Base-by-base conservation (phyloP, 2,113 vertebrate species). In the Tupaia chinensis region DNA sequence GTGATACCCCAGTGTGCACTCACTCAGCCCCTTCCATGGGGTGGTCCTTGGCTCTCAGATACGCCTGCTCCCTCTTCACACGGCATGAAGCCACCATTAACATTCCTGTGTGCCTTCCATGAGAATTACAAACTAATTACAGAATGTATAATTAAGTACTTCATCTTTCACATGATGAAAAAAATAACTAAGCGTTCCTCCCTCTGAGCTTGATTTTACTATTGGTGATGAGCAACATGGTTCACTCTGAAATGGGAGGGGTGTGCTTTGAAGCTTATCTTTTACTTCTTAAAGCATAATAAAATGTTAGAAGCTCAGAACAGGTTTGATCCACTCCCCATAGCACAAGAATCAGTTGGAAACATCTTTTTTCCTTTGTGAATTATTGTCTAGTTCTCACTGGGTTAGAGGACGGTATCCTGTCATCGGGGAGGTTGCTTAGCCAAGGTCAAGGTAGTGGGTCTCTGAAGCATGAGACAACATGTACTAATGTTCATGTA, bases 101-200 rank as follows among this genome's bases (percentile, higher is more conserved):
- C 93, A 93, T 95, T 95, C 66, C 74, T 56, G 8, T 53, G 1
- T 73, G 63, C 73, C 13, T 92, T 95, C 95, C 95, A 73, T 92
- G 95, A 96, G 83, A 97, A 90, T 92, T 81, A 63, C 72, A 95
- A 97, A 87, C 96, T 98, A 97, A 97, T 98, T 98, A 96, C 27
- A 70, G 89, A 89, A 95, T 96, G 90, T 22, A 91, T 98, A 98
- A 98, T 98, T 96, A 96, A 98, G 80, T 66, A 29, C 77, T 91
- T 94, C 94, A 94, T 96, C 93, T 97, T 98, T 97, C 94, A 96
- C 76, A 79, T 86, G 84, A 91, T 96, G 66, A 95, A 94, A 89
- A 89, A 72, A 79, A 78, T 73, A 86, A 77, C 81, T 15, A 69
- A 65, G 10, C 0, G 7, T 91, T 94, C 79, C 9, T 94, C 34